These are phyloP conservation scores for Enteromius thamalakanensis DNA, from an alignment of 2,797 vertebrate genomes.

Conservation along the genomic window DNA sequence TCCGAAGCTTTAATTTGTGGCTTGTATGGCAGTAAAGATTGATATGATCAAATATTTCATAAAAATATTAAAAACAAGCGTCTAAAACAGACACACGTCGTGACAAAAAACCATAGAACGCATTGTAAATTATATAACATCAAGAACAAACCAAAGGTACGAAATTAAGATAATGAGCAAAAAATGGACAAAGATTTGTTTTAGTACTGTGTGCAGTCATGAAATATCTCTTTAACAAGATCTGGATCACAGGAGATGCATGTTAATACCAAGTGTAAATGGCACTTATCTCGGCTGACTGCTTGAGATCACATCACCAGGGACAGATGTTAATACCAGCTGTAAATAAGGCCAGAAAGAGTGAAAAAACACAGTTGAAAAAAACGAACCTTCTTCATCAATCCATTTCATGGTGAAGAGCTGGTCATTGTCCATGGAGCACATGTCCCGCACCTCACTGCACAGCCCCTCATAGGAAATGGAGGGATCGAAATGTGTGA, in stretches of 20 bases:
- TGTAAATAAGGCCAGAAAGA: not conserved
- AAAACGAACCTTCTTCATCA: conserved; percentile 91
- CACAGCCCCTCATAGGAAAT: conserved; percentile 94
- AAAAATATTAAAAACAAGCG: not conserved
- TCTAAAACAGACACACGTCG: not conserved
- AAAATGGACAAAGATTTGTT: not conserved
- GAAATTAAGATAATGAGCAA: not conserved
- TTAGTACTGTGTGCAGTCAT: not conserved
- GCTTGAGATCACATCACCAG: not conserved
- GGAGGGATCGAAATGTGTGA: conserved; percentile 97
- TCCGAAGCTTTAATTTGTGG: not conserved
- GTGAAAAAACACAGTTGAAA: conserved; percentile 29
- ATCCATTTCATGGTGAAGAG: conserved; percentile 99
- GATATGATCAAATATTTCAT: not conserved
- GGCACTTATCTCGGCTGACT: not conserved
- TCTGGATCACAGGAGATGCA: not conserved
- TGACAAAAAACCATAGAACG: not conserved
- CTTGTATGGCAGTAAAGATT: not conserved
- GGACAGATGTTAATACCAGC: not conserved
- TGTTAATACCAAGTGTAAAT: not conserved
- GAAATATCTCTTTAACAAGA: not conserved
- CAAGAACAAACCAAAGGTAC: not conserved
- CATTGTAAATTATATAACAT: not conserved
- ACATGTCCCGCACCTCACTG: conserved; percentile 95
- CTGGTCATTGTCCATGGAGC: conserved; percentile 95